These are phyloP conservation scores for Drosophila cognata DNA, from an alignment of 2,888 invertebrate species.

Conservation along the genomic window DNA sequence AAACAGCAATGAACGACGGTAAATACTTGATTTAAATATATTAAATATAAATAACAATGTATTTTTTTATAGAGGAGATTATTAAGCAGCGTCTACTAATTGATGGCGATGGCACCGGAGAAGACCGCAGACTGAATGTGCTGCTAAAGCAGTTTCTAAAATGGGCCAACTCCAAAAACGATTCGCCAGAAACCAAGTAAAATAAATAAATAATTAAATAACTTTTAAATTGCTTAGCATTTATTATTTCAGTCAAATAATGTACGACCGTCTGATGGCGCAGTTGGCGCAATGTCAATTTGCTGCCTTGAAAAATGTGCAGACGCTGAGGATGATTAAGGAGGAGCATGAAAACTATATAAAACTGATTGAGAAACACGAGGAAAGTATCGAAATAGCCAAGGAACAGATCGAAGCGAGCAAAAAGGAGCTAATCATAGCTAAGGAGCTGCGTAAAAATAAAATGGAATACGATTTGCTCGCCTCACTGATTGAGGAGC, in stretches of 20 bases:
- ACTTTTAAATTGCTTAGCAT: not conserved
- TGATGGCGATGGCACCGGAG: constrained; percentile 98
- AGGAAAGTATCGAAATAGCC: constrained; percentile 91
- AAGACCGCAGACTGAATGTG: constrained; percentile 95
- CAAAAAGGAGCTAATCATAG: constrained; percentile 92
- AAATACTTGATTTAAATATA: not conserved
- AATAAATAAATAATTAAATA: not conserved
- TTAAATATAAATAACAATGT: not conserved
- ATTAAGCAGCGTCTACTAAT: constrained; percentile 95
- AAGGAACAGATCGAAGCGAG: constrained; percentile 92
- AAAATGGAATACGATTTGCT: constrained; percentile 96
- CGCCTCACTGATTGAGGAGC: constrained; percentile 95
- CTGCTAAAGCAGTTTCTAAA: constrained; percentile 93
- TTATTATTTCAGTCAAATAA: constrained; percentile 86
- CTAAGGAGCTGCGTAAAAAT: constrained; percentile 94
- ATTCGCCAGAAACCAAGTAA: constrained; percentile 89
- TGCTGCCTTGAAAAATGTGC: constrained; percentile 92
- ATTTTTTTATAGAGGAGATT: constrained; percentile 92
- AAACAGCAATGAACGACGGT: constrained; percentile 49
- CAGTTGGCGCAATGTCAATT: constrained; percentile 95
- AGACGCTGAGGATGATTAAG: constrained; percentile 92
- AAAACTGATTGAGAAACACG: constrained; percentile 90
- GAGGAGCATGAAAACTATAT: constrained; percentile 94
- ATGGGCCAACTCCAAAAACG: constrained; percentile 90
- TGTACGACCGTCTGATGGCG: constrained; percentile 92